Percentiles rank a stretch among this genome's conserved stretches.
phyloP scores from a whole-genome alignment of 2,888 invertebrate genomes.

The Mechanitis mazaeus region DNA sequence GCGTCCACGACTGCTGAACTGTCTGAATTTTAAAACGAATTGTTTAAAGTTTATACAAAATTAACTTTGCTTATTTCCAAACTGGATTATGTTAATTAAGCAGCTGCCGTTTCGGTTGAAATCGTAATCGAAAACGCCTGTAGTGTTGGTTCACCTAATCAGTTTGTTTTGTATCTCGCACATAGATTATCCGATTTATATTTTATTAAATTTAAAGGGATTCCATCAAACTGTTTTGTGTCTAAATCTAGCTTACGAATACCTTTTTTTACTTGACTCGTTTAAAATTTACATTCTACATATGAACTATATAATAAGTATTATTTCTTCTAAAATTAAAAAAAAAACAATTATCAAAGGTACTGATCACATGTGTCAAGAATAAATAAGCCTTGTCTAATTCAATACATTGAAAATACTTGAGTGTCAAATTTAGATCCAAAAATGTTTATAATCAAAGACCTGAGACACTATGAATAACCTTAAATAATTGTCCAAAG shows the following conservation, averaged over 20 bases:
- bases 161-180: constrained; percentile 49
- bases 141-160: constrained; percentile 60
- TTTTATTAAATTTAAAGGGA: constrained; percentile 26
- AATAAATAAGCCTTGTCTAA: too few relatives aligned
- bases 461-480: too few relatives aligned
- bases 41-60: constrained; percentile 51
- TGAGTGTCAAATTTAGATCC: constrained; percentile 24
- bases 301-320: too few relatives aligned
- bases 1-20: constrained; percentile 37
- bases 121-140: constrained; percentile 55
- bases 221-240: constrained; percentile 1
- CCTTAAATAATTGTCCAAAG: background rate
- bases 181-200: constrained; percentile 32
- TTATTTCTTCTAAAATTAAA: too few relatives aligned
- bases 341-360: too few relatives aligned
- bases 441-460: background rate
- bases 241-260: background rate
- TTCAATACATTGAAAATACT: too few relatives aligned
- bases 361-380: too few relatives aligned
- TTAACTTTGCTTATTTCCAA: constrained; percentile 56
- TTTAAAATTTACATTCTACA: constrained; percentile 13
- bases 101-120: constrained; percentile 49
- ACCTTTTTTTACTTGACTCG: constrained; percentile 25
- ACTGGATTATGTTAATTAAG: constrained; percentile 59
- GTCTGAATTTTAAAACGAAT: constrained; percentile 42